Conservation (phyloP, 2,113 vertebrate species). For the Plectropomus leopardus region DNA sequence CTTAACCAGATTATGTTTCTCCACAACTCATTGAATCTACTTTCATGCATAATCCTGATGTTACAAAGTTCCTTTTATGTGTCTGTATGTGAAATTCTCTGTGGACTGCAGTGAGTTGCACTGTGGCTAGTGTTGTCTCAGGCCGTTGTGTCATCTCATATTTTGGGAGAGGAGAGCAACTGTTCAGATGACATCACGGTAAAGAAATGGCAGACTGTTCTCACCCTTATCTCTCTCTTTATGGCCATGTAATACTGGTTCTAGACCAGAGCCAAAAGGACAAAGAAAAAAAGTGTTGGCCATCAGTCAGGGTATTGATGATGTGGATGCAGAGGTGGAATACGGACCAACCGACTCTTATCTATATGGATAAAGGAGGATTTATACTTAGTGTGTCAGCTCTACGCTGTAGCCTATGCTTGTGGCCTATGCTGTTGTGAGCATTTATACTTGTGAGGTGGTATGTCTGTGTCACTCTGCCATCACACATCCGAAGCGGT, state of each 20-base stretch:
- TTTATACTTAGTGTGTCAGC: too few species aligned
- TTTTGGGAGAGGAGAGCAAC: conserved; percentile 16
- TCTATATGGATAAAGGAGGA: conserved; percentile 24
- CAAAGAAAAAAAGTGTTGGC: conserved; percentile 8
- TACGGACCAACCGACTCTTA: conserved; percentile 32
- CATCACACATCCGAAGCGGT: too few species aligned
- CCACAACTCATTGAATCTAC: neutral
- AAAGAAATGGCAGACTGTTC: conserved; percentile 39
- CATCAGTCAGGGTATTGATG: conserved; percentile 14
- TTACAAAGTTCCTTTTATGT: neutral
- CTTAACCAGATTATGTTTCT: neutral
- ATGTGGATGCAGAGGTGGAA: conserved; percentile 31
- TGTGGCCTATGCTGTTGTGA: too few species aligned
- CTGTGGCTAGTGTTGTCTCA: neutral
- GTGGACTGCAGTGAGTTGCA: neutral
- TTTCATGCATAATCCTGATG: neutral
- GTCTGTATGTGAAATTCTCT: neutral
- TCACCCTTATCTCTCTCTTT: conserved; percentile 27
- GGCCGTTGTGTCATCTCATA: neutral
- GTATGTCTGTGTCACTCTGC: too few species aligned
- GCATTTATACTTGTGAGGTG: too few species aligned
- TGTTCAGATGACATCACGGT: conserved; percentile 14
- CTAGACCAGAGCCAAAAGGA: conserved; percentile 8
- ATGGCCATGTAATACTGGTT: neutral
- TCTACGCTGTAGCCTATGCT: too few species aligned